A percentile compares a stretch with the other conserved stretches of the same genome.
Evolutionary conservation across 2,888 invertebrate genomes (phyloP).

Genomic region (Hypomecis punctinalis): DNA sequence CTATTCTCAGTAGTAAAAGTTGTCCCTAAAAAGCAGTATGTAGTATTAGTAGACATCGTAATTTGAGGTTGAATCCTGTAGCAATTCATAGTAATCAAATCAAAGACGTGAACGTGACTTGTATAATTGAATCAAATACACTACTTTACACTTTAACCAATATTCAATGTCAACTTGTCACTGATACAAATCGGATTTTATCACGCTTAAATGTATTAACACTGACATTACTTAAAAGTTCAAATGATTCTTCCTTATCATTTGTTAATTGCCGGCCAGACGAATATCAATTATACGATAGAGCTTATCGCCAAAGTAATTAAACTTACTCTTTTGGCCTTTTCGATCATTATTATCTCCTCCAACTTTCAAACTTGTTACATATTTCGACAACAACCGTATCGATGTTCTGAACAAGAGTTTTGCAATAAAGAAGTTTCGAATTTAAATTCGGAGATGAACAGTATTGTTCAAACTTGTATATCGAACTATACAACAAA

Average conservation of each 20-base stretch:
- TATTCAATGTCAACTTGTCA: too few species aligned
- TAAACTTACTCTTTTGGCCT: conserved; percentile 4
- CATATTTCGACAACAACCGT: not conserved
- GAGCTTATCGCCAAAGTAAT: conserved; percentile 15
- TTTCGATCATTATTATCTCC: conserved; percentile 5
- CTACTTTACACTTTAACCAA: too few species aligned
- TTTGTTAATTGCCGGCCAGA: conserved; percentile 15
- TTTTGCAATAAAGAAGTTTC: conserved; percentile 11
- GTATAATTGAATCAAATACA: too few species aligned
- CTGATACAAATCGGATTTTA: too few species aligned
- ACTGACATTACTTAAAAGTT: conserved; percentile 6
- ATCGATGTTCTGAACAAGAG: not conserved
- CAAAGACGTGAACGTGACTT: too few species aligned
- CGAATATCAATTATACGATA: conserved; percentile 23
- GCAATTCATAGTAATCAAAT: too few species aligned
- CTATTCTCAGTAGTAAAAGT: too few species aligned
- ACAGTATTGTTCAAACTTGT: not conserved
- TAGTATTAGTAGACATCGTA: too few species aligned
- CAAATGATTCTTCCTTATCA: conserved; percentile 20
- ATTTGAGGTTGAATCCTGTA: too few species aligned
- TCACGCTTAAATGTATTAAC: not conserved
- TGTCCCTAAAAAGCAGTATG: too few species aligned
- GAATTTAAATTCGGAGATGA: not conserved
- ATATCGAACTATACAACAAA: conserved; percentile 19
- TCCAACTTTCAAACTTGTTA: not conserved